Conservation (phyloP, 2,113 vertebrate genomes). For the Caranx melampygus region DNA sequence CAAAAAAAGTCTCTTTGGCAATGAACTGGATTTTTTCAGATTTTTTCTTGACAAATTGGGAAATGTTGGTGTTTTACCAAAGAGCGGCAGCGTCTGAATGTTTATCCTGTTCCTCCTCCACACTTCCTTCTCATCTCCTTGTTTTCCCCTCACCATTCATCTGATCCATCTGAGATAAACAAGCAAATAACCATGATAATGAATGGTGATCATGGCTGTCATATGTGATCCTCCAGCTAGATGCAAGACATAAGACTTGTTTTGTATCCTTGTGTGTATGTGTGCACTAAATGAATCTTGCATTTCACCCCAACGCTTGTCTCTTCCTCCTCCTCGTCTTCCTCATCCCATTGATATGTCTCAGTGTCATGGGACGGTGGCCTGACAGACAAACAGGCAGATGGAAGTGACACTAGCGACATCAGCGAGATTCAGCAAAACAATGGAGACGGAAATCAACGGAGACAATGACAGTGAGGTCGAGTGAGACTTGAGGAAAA, state of each 20-base stretch:
- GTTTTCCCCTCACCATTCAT: constrained; percentile 11
- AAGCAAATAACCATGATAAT: constrained; percentile 4
- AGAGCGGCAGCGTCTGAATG: neutral
- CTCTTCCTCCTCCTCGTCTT: constrained; percentile 29
- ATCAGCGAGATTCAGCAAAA: constrained; percentile 55
- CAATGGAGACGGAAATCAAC: constrained; percentile 64
- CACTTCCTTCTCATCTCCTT: neutral
- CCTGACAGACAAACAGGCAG: constrained; percentile 47
- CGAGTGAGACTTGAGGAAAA: constrained; percentile 29
- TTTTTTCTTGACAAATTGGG: neutral
- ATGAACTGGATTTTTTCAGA: neutral
- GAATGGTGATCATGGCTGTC: constrained; percentile 5
- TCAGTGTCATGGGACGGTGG: constrained; percentile 31
- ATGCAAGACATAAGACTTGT: neutral
- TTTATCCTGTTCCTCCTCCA: neutral
- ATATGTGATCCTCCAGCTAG: constrained; percentile 15
- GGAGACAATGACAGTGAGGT: constrained; percentile 54
- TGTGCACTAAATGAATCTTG: neutral
- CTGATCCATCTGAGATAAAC: constrained; percentile 19
- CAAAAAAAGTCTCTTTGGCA: neutral
- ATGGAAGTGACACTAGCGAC: constrained; percentile 61
- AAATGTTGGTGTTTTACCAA: neutral
- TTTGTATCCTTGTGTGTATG: neutral
- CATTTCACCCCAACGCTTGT: neutral
- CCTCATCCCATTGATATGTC: constrained; percentile 7